phyloP scores from a whole-genome alignment of 2,113 vertebrate species.

The Labeo catla region DNA sequence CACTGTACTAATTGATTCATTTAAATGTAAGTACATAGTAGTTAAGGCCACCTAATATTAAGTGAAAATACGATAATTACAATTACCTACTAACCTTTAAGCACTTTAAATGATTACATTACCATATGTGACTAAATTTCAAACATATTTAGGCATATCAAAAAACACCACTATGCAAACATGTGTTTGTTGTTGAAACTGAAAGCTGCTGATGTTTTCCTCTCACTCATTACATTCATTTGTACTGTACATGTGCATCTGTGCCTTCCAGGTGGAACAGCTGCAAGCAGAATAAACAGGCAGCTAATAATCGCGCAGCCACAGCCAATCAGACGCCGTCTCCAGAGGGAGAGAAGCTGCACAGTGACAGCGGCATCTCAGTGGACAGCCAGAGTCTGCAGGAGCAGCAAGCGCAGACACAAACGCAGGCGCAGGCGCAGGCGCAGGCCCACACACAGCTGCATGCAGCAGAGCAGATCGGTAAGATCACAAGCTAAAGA shows the following conservation, averaged over 20 bases:
- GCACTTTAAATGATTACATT: too few relatives aligned
- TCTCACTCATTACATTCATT: not conserved
- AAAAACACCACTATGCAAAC: not conserved
- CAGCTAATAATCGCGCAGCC: constrained; percentile 86
- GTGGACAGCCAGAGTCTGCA: constrained; percentile 98
- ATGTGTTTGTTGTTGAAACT: not conserved
- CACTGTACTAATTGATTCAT: too few relatives aligned
- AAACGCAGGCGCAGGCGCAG: constrained; percentile 69
- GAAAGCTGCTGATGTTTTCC: not conserved
- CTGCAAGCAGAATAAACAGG: constrained; percentile 97
- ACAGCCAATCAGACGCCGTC: constrained; percentile 92
- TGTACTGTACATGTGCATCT: constrained; percentile 6
- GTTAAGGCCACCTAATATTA: too few relatives aligned
- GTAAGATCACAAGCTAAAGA: constrained; percentile 52
- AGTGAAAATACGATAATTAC: too few relatives aligned
- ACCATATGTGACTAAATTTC: too few relatives aligned
- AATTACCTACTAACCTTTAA: too few relatives aligned
- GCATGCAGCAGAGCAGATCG: constrained; percentile 77
- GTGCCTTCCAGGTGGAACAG: constrained; percentile 88
- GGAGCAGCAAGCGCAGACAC: constrained; percentile 80
- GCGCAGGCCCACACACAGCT: constrained; percentile 77
- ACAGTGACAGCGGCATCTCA: constrained; percentile 97
- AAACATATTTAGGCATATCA: not conserved
- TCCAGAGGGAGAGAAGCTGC: constrained; percentile 94
- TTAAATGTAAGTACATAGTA: too few relatives aligned